Base-by-base conservation (phyloP, 2,888 invertebrate genomes). In the Eilema griseolum region DNA sequence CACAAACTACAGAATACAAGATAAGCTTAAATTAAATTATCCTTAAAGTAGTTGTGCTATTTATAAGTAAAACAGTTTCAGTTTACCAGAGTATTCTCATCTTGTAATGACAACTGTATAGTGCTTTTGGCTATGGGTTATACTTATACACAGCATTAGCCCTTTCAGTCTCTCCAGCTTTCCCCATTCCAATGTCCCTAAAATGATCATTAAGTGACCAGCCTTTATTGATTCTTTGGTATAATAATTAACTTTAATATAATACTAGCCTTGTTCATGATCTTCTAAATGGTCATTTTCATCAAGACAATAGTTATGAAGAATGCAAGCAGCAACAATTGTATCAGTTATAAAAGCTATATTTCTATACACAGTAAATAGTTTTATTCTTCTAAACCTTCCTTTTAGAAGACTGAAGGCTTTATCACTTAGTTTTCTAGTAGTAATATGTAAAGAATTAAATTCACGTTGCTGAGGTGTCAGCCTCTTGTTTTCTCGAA, bases 271-370 rank as follows among this genome's bases (percentile, higher is more conserved):
- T 67, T 70, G 81, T 64, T 84, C 79, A 74, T 82, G 78, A 72
- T 86, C 86, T 70, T 88, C 87, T 70, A 90, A 76, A 71, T 86
- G 77, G 70, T 91, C 90, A 87, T 89, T 88, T 85, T 92, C 91
- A 81, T 83, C 81, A 23, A 90, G 79, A 78, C 91, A 92, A 81
- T 90, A 91, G 77, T 92, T 92, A 75, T 92, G 91, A 74, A 92
- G 84, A 75, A 92, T 89, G 77, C 92, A 92, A 69, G 92, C 90
- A 66, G 91, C 91, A 61, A 90, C 91, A 78, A 90, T 82, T 71
- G 90, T 87, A 70, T 92, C 91, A 69, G 89, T 91, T 69, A 92
- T 90, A 81, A 92, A 92, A 67, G 86, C 78, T 70, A 91, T 85
- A 79, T 91, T 89, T 83, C 91, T 89, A 76, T 92, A 92, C 3